Evolutionary conservation across 2,888 invertebrate species (phyloP).

Genomic region (Aquatica leii): DNA sequence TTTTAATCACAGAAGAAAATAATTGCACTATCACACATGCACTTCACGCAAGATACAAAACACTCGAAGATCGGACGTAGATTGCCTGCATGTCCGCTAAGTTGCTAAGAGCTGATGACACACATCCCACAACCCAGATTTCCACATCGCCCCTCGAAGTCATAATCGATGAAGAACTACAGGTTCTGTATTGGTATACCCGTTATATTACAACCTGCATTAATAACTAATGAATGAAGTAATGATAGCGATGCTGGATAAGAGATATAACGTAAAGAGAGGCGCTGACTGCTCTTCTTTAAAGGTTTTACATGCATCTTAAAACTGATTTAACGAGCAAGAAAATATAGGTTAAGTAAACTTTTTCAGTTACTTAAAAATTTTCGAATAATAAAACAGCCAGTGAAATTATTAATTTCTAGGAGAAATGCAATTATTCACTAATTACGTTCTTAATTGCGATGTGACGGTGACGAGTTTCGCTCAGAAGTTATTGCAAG

Average conservation of each 20-base stretch:
- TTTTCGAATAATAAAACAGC: too few relatives aligned
- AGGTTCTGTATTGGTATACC: constrained; percentile 31
- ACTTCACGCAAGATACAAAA: constrained; percentile 5
- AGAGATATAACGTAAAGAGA: too few relatives aligned
- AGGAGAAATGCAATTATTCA: too few relatives aligned
- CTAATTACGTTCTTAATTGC: too few relatives aligned
- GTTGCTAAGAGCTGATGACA: constrained; percentile 46
- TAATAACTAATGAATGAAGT: constrained; percentile 40
- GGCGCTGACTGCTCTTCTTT: too few relatives aligned
- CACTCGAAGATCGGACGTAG: constrained; percentile 37
- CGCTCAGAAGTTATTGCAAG: too few relatives aligned
- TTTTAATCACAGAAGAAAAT: neutral
- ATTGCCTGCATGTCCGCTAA: constrained; percentile 41
- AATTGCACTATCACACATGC: neutral
- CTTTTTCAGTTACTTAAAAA: too few relatives aligned
- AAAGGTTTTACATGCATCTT: too few relatives aligned
- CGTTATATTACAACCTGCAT: constrained; percentile 39
- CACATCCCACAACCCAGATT: constrained; percentile 50
- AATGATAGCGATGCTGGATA: neutral
- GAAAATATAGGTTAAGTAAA: too few relatives aligned
- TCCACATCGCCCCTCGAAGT: constrained; percentile 40
- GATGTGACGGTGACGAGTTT: too few relatives aligned
- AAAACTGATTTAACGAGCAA: too few relatives aligned
- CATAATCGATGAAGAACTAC: constrained; percentile 28
- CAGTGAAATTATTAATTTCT: too few relatives aligned